phyloP scores from a whole-genome alignment of 2,113 vertebrate species.

The Phainopepla nitens region DNA sequence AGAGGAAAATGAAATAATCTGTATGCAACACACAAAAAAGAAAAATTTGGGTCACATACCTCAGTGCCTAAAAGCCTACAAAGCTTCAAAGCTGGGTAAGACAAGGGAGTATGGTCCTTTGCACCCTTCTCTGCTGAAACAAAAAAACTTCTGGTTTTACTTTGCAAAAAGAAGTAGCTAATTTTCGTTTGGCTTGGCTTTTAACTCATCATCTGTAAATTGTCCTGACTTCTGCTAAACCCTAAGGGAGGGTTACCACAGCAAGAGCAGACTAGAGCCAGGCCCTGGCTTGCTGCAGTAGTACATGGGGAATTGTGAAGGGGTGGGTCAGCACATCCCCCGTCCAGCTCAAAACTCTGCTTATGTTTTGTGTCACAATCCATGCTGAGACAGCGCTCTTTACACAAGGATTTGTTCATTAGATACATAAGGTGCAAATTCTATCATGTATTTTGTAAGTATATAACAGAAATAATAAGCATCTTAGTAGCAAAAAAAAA shows the following conservation, averaged over 20 bases:
- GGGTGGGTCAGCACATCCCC: not conserved
- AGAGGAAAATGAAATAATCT: not conserved
- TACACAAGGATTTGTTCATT: not conserved
- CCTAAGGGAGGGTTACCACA: not conserved
- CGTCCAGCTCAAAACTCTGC: not conserved
- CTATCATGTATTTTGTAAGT: not conserved
- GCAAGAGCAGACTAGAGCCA: not conserved
- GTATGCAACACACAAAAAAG: not conserved
- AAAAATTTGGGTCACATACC: not conserved
- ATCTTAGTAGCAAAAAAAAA: not conserved
- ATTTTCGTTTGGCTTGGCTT: not conserved
- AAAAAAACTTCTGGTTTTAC: not conserved
- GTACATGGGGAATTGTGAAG: not conserved
- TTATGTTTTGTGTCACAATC: not conserved
- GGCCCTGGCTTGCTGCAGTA: not conserved
- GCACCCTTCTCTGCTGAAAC: not conserved
- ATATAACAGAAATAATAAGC: not conserved
- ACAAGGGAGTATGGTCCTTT: not conserved
- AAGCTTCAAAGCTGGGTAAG: not conserved
- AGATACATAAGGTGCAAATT: not conserved
- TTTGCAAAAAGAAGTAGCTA: not conserved
- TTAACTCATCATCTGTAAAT: not conserved
- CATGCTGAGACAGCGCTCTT: not conserved
- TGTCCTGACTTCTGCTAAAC: not conserved
- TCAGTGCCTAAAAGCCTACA: not conserved